phyloP scores from a whole-genome alignment of 30 jellyfish, hydroid and myxozoan genomes.

The Hydractinia echinata region DNA sequence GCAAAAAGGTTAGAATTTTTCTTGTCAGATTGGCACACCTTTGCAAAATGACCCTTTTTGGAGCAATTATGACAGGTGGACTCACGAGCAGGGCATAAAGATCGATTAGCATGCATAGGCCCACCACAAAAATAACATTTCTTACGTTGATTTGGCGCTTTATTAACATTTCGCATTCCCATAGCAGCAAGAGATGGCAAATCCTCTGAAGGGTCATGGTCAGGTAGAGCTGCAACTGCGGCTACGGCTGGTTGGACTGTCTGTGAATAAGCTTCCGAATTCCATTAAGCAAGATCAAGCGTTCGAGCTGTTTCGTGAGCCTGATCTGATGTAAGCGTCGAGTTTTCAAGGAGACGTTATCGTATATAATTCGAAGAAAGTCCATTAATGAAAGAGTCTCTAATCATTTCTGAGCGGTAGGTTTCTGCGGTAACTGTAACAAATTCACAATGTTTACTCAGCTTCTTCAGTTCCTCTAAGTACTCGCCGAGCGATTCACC shows the following conservation, averaged over 20 bases:
- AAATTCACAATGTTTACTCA: conserved; percentile 32
- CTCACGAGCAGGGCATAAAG: background rate
- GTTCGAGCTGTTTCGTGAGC: conserved; percentile 11
- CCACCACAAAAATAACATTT: too few species aligned
- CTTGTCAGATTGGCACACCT: conserved; percentile 45
- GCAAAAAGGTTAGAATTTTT: conserved; percentile 37
- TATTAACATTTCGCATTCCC: too few species aligned
- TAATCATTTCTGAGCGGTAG: conserved; percentile 43
- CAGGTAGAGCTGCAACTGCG: conserved; percentile 8
- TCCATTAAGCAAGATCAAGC: conserved; percentile 10
- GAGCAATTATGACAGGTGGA: too few species aligned
- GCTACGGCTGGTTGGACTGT: conserved; percentile 12
- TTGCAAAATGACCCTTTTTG: conserved; percentile 54
- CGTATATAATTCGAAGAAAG: too few species aligned
- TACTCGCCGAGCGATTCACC: conserved; percentile 25
- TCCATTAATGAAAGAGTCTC: conserved; percentile 51
- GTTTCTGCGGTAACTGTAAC: conserved; percentile 40
- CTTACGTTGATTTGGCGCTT: too few species aligned
- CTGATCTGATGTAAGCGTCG: background rate
- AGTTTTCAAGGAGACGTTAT: conserved; percentile 7
- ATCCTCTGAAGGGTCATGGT: conserved; percentile 7
- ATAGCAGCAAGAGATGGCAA: conserved; percentile 9
- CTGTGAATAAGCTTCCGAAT: conserved; percentile 6
- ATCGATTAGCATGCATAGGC: too few species aligned
- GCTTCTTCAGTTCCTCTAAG: conserved; percentile 15